Base-by-base conservation (phyloP, 2,113 vertebrate genomes). In the Cyanoderma ruficeps region DNA sequence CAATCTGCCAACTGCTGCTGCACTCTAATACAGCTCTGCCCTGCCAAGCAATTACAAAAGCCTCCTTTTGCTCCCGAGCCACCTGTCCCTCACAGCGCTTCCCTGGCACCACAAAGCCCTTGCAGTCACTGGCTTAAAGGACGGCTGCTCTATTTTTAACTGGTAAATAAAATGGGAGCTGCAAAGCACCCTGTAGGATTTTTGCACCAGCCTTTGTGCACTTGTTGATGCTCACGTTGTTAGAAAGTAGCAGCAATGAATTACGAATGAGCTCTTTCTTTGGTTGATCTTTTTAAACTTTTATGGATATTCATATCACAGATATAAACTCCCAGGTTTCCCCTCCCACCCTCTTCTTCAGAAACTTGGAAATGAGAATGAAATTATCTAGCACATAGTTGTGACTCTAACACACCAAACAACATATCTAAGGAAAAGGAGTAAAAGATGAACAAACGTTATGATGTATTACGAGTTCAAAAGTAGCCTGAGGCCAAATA, bases 11-110 rank as follows among this genome's bases (percentile, higher is more conserved):
- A 94, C 94, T 95, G 96, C 93, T 96, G 94, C 95, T 85, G 53
- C 89, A 41, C 90, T 93, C 90, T 60, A 49, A 71, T 21, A 31
- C 87, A 90, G 93, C 92, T 83, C 84, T 94, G 93, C 91, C 90
- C 85, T 94, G 96, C 95, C 96, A 97, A 90, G 96, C 96, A 96
- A 96, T 96, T 94, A 96, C 93, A 95, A 95, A 97, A 95, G 83
- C 56, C 88, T 91, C 91, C 88, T 94, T 92, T 78, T 75, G 60
- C 93, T 95, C 88, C 86, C 1, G 2, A 92, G 96, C 95, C 95
- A 97, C 96, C 96, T 97, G 96, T 92, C 92, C 89, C 94, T 95
- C 94, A 59, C 91, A 92, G 86, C 4, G 6, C 59, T 55, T 15
- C 68, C 2, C 74, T 94, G 94, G 93, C 95, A 95, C 87, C 52